A percentile compares a stretch with the other conserved stretches of the same genome.
Conservation (phyloP, 2,888 invertebrate species). For the Pemphredon lugubris region DNA sequence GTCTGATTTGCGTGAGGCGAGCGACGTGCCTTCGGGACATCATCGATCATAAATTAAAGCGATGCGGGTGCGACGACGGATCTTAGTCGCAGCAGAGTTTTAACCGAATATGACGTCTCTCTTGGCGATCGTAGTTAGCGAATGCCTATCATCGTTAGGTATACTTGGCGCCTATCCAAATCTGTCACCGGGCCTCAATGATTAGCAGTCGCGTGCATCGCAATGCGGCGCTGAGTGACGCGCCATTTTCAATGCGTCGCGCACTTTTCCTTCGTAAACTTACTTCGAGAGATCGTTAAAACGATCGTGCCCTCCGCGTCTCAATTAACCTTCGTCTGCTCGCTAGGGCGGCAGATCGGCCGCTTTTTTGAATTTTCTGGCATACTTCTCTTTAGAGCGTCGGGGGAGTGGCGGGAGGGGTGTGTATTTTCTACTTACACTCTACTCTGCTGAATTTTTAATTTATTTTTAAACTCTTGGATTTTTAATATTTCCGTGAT, state of each 20-base stretch:
- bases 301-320: no score
- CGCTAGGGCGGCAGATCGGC: no score
- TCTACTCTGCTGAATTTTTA: no score
- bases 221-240: conserved; percentile 17
- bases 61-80: conserved; percentile 7
- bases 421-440: no score
- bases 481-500: no score
- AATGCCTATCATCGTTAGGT: conserved; percentile 69
- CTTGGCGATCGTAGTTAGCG: conserved; percentile 60
- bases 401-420: no score
- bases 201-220: conserved; percentile 15
- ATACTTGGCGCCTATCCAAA: conserved; percentile 68
- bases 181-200: conserved; percentile 52
- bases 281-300: no score
- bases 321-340: no score
- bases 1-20: conserved; percentile 27
- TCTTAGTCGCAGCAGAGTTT: conserved; percentile 20
- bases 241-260: not conserved
- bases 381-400: no score
- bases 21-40: conserved; percentile 29
- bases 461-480: no score
- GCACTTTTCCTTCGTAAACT: no score
- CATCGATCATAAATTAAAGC: conserved; percentile 52
- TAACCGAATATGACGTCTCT: conserved; percentile 63
- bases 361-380: no score